Evolutionary conservation across 2,888 invertebrate genomes (phyloP).

Genomic region (Dorcus hopei): DNA sequence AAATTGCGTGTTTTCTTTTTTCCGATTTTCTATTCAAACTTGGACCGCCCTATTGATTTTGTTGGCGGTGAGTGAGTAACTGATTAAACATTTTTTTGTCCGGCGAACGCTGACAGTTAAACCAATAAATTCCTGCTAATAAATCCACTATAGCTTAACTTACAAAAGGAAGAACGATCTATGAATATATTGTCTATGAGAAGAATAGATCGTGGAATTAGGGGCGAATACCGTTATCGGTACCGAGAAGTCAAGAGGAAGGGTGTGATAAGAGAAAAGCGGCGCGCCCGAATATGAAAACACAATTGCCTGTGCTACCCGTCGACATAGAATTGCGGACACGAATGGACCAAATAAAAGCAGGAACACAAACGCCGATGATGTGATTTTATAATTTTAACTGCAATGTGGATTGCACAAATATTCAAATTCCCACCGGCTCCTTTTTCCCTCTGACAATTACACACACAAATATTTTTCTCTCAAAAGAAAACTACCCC

Average conservation of each 20-base stretch:
- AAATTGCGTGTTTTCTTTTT: too few relatives aligned
- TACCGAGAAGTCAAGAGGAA: conserved; percentile 32
- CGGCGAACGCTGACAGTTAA: not conserved
- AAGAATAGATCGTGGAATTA: conserved; percentile 27
- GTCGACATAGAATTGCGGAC: conserved; percentile 7
- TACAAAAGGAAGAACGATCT: conserved; percentile 4
- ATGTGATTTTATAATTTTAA: conserved; percentile 15
- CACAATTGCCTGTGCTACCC: conserved; percentile 21
- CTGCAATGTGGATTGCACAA: conserved; percentile 1
- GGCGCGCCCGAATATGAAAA: conserved; percentile 22
- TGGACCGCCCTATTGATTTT: too few relatives aligned
- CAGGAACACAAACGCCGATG: conserved; percentile 5
- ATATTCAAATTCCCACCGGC: not conserved
- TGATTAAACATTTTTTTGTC: not conserved
- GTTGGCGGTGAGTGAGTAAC: too few relatives aligned
- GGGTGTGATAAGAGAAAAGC: conserved; percentile 29
- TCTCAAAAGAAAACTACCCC: too few relatives aligned
- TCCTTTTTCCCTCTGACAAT: too few relatives aligned
- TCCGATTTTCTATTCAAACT: too few relatives aligned
- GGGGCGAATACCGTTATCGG: conserved; percentile 30
- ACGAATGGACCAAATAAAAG: conserved; percentile 13
- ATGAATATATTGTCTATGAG: conserved; percentile 22
- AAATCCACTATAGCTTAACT: not conserved
- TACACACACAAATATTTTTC: too few relatives aligned
- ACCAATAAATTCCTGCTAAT: not conserved